Percentiles rank a stretch among this genome's conserved stretches.
phyloP scores from a whole-genome alignment of 2,888 invertebrate genomes.

The Sturmia bella region DNA sequence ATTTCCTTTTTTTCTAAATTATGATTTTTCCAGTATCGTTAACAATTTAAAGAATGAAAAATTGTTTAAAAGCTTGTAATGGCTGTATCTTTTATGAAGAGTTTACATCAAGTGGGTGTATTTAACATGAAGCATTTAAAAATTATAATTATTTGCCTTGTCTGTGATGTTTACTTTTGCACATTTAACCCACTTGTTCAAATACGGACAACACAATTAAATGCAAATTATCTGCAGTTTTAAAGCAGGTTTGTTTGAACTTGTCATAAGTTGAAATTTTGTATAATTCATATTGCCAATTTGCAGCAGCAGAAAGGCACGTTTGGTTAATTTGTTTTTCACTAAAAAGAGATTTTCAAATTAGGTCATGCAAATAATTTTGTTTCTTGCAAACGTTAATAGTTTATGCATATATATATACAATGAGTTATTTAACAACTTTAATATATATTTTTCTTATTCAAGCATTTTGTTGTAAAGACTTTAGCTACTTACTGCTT shows the following conservation, averaged over 20 bases:
- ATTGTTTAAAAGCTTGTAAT: slow-evolving; percentile 30
- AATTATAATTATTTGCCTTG: slow-evolving; percentile 51
- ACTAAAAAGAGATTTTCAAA: no score
- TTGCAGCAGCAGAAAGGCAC: not conserved
- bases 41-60: slow-evolving; percentile 13
- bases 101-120: slow-evolving; percentile 50
- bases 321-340: not conserved
- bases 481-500: no score
- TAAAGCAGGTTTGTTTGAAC: slow-evolving; percentile 20
- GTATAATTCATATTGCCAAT: slow-evolving; percentile 1
- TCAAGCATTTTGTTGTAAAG: no score
- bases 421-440: no score
- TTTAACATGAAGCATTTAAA: slow-evolving; percentile 20
- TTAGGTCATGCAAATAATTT: not conserved
- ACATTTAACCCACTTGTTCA: slow-evolving; percentile 48
- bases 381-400: no score
- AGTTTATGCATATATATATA: no score
- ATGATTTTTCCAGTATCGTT: slow-evolving; percentile 44
- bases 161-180: slow-evolving; percentile 40
- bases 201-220: slow-evolving; percentile 5
- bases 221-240: slow-evolving; percentile 17
- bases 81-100: not conserved
- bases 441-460: no score
- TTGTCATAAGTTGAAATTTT: slow-evolving; percentile 24
- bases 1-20: slow-evolving; percentile 47